Evolutionary conservation across 2,797 vertebrate species (phyloP), one percentile per base, ranked within the genome.

Genomic region (Oophaga sylvatica): DNA sequence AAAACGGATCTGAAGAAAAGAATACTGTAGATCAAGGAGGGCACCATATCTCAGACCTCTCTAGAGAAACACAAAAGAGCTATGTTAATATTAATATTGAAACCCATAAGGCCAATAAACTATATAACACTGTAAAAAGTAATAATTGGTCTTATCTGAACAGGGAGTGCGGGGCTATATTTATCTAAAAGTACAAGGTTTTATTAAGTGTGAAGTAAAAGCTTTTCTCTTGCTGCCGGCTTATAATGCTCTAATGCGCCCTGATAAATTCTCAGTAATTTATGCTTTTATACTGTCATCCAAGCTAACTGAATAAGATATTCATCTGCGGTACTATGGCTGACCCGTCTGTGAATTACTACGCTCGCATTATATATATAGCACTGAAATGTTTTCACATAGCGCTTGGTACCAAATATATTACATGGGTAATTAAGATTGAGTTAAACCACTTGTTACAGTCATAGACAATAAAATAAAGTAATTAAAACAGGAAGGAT

Each of bases 131-230:
- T 73, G 31, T 73, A 73, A n/a, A 75, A 48, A 45, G 71, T n/a
- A 75, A 75, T 75, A 48, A 75, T 75, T n/a, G 11, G 22, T 75
- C 41, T 75, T 75, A 75, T n/a, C 71, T 75, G 41, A 10, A 73
- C 17, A 45, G 70, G 1, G 8, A 73, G 35, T 41, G 35, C 20
- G 17, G 22, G 41, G 45, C 4, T 75, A 75, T 48, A 48, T 73
- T 53, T 73, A 73, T 73, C 16, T 73, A 31, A 70, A 45, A 73
- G 70, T 73, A 41, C 68, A 73, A 45, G 70, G 70, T 20, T 73
- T 73, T 75, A 48, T 75, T 75, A 75, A 53, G 41, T 75, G 71
- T 20, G 41, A 75, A 75, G 41, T 75, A 48, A 75, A 48, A 75
- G 71, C 45, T 45, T 48, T 22, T 48, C 20, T 75, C 45, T 75